Evolutionary conservation across 1,140 invertebrate genomes (phyloP).

Genomic region (Drosophila truncata): DNA sequence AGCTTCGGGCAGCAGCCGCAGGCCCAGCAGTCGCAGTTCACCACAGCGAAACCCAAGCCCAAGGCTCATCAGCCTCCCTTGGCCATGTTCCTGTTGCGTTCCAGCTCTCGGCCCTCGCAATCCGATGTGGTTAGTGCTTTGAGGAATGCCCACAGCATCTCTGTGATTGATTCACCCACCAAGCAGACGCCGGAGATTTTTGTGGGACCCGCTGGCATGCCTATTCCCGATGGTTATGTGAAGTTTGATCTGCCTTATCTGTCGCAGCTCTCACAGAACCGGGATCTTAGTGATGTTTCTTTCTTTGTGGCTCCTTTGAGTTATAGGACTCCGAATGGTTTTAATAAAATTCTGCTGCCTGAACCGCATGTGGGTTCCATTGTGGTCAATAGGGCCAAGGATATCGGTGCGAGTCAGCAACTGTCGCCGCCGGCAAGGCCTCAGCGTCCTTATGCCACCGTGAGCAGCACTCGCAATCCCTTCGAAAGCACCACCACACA

Average conservation of each 20-base stretch:
- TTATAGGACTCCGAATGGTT: constrained; percentile 92
- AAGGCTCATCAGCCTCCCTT: constrained; percentile 93
- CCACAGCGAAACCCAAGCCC: constrained; percentile 86
- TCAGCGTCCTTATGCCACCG: constrained; percentile 49
- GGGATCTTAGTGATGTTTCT: constrained; percentile 90
- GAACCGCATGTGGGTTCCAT: constrained; percentile 94
- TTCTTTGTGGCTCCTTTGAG: constrained; percentile 94
- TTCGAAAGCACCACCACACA: constrained; percentile 64
- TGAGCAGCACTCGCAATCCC: constrained; percentile 63
- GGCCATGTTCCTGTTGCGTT: constrained; percentile 90
- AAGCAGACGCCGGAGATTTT: constrained; percentile 90
- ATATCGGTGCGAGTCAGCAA: constrained; percentile 36
- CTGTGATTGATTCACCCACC: constrained; percentile 90
- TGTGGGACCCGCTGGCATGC: constrained; percentile 91
- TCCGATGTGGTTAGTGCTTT: constrained; percentile 89
- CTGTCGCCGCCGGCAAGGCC: constrained; percentile 36
- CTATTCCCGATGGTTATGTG: constrained; percentile 89
- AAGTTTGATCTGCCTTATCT: constrained; percentile 94
- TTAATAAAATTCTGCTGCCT: constrained; percentile 93
- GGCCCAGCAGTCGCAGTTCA: constrained; percentile 49
- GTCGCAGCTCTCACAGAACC: constrained; percentile 89
- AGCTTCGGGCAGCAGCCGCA: constrained; percentile 55
- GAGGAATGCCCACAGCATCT: constrained; percentile 90
- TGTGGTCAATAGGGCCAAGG: constrained; percentile 87
- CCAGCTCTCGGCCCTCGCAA: constrained; percentile 86